Percentiles rank a stretch among this genome's conserved stretches.
These are phyloP conservation scores for Poecilus cupreus DNA, from an alignment of 2,888 invertebrate species.

Conservation along the genomic window DNA sequence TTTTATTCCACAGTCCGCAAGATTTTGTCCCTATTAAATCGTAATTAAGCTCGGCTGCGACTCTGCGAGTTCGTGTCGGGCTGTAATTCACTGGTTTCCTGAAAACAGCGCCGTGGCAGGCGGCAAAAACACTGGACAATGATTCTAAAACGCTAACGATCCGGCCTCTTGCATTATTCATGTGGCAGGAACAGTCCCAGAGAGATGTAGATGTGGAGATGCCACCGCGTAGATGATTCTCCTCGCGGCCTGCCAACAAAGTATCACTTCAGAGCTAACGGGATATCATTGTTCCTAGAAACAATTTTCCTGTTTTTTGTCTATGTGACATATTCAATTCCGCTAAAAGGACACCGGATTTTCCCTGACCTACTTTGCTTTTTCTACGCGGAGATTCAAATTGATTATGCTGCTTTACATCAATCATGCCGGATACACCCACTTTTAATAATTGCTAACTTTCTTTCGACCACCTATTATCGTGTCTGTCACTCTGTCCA, in stretches of 20 bases:
- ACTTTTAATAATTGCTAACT: neutral
- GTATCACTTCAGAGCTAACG: conserved; percentile 1
- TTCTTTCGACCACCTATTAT: neutral
- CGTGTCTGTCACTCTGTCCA: neutral
- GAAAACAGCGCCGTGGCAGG: conserved; percentile 25
- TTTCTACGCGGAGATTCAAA: neutral
- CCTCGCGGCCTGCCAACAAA: neutral
- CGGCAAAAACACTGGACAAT: conserved; percentile 57
- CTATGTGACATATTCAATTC: conserved; percentile 51
- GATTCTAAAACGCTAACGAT: conserved; percentile 59
- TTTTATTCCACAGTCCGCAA: conserved; percentile 41
- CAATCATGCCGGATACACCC: conserved; percentile 4
- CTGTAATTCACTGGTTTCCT: conserved; percentile 49
- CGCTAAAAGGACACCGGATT: conserved; percentile 36
- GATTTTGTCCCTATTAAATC: conserved; percentile 60
- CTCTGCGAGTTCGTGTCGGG: conserved; percentile 2
- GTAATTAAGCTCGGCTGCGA: conserved; percentile 59
- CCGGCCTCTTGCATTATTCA: conserved; percentile 56
- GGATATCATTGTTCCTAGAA: conserved; percentile 37
- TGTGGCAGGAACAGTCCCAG: conserved; percentile 43
- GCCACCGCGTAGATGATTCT: neutral
- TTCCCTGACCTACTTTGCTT: conserved; percentile 25
- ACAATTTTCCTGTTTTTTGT: conserved; percentile 24
- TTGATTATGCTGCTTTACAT: conserved; percentile 21
- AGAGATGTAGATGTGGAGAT: too few relatives aligned